Evolutionary conservation across 2,113 vertebrate species (phyloP).

Genomic region (Eubucco bourcierii): DNA sequence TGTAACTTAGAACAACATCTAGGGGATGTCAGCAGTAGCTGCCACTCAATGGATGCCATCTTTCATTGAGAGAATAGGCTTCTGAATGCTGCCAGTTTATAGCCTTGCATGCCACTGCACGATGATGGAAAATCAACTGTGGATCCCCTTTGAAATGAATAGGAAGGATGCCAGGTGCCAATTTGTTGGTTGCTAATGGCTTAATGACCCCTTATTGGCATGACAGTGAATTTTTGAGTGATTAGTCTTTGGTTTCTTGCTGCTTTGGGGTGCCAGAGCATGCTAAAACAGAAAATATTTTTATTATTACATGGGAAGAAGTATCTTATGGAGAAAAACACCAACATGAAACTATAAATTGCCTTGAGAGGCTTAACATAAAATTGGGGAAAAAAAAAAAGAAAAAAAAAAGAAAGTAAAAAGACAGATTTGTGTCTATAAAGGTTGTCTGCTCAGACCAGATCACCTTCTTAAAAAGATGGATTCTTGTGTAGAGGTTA

Average conservation of each 20-base stretch:
- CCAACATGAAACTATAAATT: neutral
- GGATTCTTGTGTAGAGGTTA: neutral
- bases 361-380: neutral
- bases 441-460: neutral
- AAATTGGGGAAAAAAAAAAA: neutral
- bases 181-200: neutral
- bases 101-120: neutral
- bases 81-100: neutral
- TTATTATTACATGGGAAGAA: neutral
- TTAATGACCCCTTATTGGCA: neutral
- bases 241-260: neutral
- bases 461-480: neutral
- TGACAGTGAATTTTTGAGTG: neutral
- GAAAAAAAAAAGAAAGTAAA: neutral
- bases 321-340: neutral
- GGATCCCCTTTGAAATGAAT: neutral
- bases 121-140: neutral
- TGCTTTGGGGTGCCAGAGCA: neutral
- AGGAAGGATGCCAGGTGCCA: conserved; percentile 27
- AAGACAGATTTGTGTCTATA: neutral
- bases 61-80: neutral
- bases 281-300: neutral
- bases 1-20: neutral
- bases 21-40: neutral
- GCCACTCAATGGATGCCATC: neutral